These are phyloP conservation scores for Drosophila prostipennis DNA, from an alignment of 2,888 invertebrate genomes.

Conservation along the genomic window DNA sequence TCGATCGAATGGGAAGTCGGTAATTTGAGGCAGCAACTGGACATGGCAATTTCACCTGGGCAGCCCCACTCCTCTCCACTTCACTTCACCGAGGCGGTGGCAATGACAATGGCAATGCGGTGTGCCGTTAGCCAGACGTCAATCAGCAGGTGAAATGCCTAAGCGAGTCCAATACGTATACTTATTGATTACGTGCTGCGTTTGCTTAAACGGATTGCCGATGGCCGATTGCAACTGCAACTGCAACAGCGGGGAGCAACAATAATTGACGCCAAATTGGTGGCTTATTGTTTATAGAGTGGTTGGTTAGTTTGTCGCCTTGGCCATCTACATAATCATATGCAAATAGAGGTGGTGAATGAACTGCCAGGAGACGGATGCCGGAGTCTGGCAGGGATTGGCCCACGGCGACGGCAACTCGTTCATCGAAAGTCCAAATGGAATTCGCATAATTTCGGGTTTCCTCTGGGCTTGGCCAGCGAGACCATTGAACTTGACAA, in stretches of 20 bases:
- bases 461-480: slow-evolving; percentile 27
- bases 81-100: slow-evolving; percentile 24
- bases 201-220: slow-evolving; percentile 54
- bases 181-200: slow-evolving; percentile 74
- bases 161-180: slow-evolving; percentile 37
- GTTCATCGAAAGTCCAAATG: slow-evolving; percentile 53
- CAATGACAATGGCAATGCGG: slow-evolving; percentile 60
- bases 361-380: slow-evolving; percentile 56
- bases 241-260: slow-evolving; percentile 13
- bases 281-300: slow-evolving; percentile 43
- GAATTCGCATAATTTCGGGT: slow-evolving; percentile 33
- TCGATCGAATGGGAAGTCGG: slow-evolving; percentile 52
- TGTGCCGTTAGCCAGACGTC: slow-evolving; percentile 64
- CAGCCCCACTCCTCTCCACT: slow-evolving; percentile 7
- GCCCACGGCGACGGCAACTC: slow-evolving; percentile 19
- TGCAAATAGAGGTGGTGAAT: slow-evolving; percentile 58
- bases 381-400: slow-evolving; percentile 8
- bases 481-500: slow-evolving; percentile 57
- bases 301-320: slow-evolving; percentile 56
- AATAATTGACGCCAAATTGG: slow-evolving; percentile 67
- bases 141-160: slow-evolving; percentile 70
- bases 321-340: slow-evolving; percentile 62
- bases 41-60: slow-evolving; percentile 67
- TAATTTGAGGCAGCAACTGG: slow-evolving; percentile 62
- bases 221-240: slow-evolving; percentile 4